phyloP scores from a whole-genome alignment of 2,113 vertebrate species.

The Nothobranchius furzeri region DNA sequence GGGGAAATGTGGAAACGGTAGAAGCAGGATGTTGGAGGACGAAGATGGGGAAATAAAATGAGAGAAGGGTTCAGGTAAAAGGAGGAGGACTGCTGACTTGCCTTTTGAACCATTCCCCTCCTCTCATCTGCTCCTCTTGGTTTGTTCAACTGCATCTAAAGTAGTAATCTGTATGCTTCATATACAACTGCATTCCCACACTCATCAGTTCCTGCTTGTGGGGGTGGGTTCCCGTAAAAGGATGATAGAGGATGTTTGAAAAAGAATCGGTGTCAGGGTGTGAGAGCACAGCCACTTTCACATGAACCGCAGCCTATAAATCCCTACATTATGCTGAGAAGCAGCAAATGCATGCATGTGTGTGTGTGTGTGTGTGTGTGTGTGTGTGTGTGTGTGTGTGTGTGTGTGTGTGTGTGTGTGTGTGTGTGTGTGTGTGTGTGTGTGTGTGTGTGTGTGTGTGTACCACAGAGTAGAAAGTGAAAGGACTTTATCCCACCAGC shows the following conservation, averaged over 20 bases:
- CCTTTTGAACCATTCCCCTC: constrained; percentile 39
- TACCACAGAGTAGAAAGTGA: neutral
- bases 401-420: neutral
- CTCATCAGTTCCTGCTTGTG: constrained; percentile 10
- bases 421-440: no score
- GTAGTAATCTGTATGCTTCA: constrained; percentile 53
- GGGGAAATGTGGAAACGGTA: neutral
- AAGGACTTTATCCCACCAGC: neutral
- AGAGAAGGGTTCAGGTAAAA: constrained; percentile 28
- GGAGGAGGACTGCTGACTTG: constrained; percentile 31
- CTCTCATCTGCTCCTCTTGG: constrained; percentile 38
- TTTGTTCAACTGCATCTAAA: constrained; percentile 41
- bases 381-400: no score
- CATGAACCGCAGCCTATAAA: neutral
- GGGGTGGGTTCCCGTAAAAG: neutral
- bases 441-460: neutral
- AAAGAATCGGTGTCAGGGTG: neutral
- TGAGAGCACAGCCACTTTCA: neutral
- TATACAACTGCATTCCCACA: constrained; percentile 13
- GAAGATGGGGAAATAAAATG: constrained; percentile 54
- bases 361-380: no score
- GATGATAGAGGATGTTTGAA: neutral
- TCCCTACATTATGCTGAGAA: neutral
- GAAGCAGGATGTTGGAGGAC: constrained; percentile 22
- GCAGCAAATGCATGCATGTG: no score